Conservation (phyloP, 2,113 vertebrate genomes). For the Nematolebias whitei region DNA sequence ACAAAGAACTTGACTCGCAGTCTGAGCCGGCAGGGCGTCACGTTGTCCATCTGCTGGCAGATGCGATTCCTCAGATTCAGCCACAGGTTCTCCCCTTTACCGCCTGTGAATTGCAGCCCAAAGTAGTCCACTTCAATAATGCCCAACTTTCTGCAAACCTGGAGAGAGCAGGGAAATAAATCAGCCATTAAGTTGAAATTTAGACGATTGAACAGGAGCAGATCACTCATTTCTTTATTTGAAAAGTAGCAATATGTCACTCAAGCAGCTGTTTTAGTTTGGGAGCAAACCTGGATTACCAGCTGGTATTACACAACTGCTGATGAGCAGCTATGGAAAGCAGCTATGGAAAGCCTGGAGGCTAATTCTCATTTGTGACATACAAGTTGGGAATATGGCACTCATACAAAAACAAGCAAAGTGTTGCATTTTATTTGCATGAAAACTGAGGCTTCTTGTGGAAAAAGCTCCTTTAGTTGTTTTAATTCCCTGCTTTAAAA, state of each 20-base stretch:
- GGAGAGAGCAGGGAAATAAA: conserved; percentile 23
- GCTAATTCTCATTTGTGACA: conserved; percentile 45
- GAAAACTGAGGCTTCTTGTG: neutral
- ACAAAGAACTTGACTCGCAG: conserved; percentile 98
- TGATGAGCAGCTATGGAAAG: too few species aligned
- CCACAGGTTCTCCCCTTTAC: conserved; percentile 97
- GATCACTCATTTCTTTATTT: too few species aligned
- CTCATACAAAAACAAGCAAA: conserved; percentile 23
- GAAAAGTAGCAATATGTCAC: too few species aligned
- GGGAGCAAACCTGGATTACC: too few species aligned
- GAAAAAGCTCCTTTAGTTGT: too few species aligned
- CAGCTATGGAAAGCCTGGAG: conserved; percentile 40
- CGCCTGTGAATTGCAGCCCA: conserved; percentile 94
- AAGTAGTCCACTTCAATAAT: conserved; percentile 99
- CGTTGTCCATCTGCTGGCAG: conserved; percentile 95
- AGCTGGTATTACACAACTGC: conserved; percentile 55
- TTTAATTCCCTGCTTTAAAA: neutral
- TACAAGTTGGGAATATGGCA: conserved; percentile 4
- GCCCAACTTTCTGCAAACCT: conserved; percentile 96
- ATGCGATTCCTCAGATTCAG: conserved; percentile 98
- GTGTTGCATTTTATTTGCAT: neutral
- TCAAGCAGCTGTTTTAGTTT: too few species aligned
- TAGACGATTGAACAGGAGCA: neutral
- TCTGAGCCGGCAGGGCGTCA: conserved; percentile 91
- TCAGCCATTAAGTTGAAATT: neutral